phyloP scores from a whole-genome alignment of 1,140 invertebrate species.

The Heliothis subflexa region DNA sequence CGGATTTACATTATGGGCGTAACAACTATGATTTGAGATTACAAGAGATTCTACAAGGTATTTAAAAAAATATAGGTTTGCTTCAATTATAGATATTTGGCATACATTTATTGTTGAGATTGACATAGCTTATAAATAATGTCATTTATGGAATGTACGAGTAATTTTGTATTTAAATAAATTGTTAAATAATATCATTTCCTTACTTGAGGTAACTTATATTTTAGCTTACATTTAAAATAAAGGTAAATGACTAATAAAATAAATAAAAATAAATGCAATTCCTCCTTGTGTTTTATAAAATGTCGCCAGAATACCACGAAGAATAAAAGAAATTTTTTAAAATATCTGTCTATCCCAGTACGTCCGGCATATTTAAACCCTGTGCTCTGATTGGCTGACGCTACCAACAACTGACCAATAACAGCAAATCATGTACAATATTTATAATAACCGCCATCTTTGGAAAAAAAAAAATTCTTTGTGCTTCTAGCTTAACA shows the following conservation, averaged over 20 bases:
- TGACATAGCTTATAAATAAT: background rate
- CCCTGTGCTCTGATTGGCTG: too few relatives aligned
- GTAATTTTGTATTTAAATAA: background rate
- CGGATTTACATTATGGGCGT: background rate
- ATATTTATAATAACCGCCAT: background rate
- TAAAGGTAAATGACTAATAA: background rate
- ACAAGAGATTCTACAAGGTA: background rate
- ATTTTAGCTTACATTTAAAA: background rate
- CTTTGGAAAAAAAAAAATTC: background rate
- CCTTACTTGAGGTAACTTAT: background rate
- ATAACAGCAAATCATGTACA: background rate
- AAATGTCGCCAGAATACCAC: background rate
- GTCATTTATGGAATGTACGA: background rate
- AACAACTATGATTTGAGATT: background rate
- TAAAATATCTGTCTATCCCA: too few relatives aligned
- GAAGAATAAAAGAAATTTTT: too few relatives aligned
- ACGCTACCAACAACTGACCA: too few relatives aligned
- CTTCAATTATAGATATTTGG: constrained; percentile 24
- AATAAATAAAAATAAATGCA: constrained; percentile 16
- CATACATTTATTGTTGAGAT: constrained; percentile 21
- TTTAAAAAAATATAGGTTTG: constrained; percentile 24
- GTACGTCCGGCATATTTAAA: too few relatives aligned
- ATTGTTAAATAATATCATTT: background rate
- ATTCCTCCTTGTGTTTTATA: background rate
- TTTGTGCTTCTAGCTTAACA: background rate